Evolutionary conservation across 2,113 vertebrate species (phyloP).

Genomic region (Arizona elegans): DNA sequence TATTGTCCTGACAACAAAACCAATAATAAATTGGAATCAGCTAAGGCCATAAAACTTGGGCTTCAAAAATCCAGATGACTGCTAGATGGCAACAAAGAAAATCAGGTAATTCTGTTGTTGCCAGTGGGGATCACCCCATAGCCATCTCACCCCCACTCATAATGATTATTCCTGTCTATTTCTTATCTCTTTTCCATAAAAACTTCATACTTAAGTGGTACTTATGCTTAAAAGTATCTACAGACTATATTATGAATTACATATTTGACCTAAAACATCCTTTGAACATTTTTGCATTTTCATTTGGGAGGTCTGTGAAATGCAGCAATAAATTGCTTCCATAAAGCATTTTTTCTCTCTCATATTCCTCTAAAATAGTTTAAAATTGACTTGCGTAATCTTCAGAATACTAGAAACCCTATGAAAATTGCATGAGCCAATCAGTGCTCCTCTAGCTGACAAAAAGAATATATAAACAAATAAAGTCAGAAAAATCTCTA

Average conservation of each 20-base stretch:
- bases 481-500: not conserved
- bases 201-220: not conserved
- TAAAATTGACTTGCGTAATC: not conserved
- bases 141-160: not conserved
- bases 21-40: not conserved
- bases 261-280: not conserved
- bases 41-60: not conserved
- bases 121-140: not conserved
- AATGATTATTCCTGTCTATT: not conserved
- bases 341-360: not conserved
- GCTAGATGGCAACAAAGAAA: not conserved
- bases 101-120: not conserved
- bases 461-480: not conserved
- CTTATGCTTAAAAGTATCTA: not conserved
- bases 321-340: constrained; percentile 11
- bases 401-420: not conserved
- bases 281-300: constrained; percentile 32
- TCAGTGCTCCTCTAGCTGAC: not conserved
- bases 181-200: not conserved
- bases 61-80: not conserved
- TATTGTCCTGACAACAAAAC: not conserved
- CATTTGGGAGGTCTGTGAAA: not conserved
- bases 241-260: not conserved
- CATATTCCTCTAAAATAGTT: not conserved
- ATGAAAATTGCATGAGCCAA: not conserved